Percentiles rank a stretch among this genome's conserved stretches.
Evolutionary conservation across 2,888 invertebrate genomes (phyloP).

Genomic region (Disparrhopalites patrizii): DNA sequence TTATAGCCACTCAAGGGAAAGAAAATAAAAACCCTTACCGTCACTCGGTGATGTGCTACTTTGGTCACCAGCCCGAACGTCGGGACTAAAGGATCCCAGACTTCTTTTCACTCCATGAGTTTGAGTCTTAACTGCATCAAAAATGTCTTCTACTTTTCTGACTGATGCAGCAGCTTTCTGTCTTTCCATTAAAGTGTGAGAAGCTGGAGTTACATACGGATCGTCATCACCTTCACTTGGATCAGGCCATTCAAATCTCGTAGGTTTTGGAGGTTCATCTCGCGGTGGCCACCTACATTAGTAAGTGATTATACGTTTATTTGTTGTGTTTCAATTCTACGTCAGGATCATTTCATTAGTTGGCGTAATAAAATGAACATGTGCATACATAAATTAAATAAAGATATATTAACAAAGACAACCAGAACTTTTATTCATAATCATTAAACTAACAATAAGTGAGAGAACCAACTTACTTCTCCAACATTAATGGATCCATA

Average conservation of each 20-base stretch:
- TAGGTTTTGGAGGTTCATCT: slow-evolving; percentile 58
- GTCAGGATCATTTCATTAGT: too few relatives aligned
- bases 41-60: background rate
- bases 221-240: slow-evolving; percentile 63
- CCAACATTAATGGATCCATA: slow-evolving; percentile 30
- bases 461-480: slow-evolving; percentile 27
- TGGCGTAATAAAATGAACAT: too few relatives aligned
- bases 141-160: slow-evolving; percentile 44
- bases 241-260: slow-evolving; percentile 67
- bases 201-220: slow-evolving; percentile 56
- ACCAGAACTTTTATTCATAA: too few relatives aligned
- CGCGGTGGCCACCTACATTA: slow-evolving; percentile 31
- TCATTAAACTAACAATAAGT: background rate
- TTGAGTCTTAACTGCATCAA: slow-evolving; percentile 38
- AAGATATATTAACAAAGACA: too few relatives aligned
- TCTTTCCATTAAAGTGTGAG: slow-evolving; percentile 37
- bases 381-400: too few relatives aligned
- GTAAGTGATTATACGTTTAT: background rate
- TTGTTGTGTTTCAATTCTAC: too few relatives aligned
- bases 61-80: background rate
- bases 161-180: slow-evolving; percentile 23
- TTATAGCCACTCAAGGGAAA: too few relatives aligned
- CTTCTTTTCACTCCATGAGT: slow-evolving; percentile 12
- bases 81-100: background rate
- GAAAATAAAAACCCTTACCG: too few relatives aligned